phyloP scores from a whole-genome alignment of 2,113 vertebrate genomes.

The Lichenostomus cassidix region DNA sequence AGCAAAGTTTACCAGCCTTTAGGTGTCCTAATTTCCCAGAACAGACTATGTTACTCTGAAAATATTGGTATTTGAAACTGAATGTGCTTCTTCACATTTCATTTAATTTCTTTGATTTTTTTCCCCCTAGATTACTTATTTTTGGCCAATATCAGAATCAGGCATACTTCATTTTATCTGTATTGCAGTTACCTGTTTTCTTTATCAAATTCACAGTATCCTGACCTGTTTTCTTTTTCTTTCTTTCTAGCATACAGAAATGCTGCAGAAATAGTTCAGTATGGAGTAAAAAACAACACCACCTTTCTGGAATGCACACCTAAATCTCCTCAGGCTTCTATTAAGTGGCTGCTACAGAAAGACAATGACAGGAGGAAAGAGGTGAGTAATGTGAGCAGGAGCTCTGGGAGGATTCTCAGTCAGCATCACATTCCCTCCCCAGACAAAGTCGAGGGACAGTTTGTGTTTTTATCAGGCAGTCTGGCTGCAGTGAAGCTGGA shows the following conservation, averaged over 20 bases:
- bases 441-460: fast-evolving
- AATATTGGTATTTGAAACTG: background rate
- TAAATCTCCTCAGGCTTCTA: conserved; percentile 91
- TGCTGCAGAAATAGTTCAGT: conserved; percentile 90
- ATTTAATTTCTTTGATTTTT: background rate
- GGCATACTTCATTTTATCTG: background rate
- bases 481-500: background rate
- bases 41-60: background rate
- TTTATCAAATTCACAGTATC: background rate
- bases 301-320: conserved; percentile 94
- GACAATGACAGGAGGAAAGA: conserved; percentile 97
- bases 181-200: background rate
- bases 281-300: conserved; percentile 95
- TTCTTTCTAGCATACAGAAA: conserved; percentile 89
- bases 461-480: background rate
- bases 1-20: background rate
- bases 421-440: background rate
- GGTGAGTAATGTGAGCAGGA: conserved; percentile 72
- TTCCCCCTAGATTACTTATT: background rate
- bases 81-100: background rate
- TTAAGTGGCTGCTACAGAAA: conserved; percentile 94
- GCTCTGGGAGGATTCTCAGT: background rate
- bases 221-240: background rate
- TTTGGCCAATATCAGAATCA: background rate
- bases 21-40: background rate